Percentiles rank a stretch among this genome's conserved stretches.
phyloP scores from a whole-genome alignment of 2,797 vertebrate species.

The Octomys mimax region DNA sequence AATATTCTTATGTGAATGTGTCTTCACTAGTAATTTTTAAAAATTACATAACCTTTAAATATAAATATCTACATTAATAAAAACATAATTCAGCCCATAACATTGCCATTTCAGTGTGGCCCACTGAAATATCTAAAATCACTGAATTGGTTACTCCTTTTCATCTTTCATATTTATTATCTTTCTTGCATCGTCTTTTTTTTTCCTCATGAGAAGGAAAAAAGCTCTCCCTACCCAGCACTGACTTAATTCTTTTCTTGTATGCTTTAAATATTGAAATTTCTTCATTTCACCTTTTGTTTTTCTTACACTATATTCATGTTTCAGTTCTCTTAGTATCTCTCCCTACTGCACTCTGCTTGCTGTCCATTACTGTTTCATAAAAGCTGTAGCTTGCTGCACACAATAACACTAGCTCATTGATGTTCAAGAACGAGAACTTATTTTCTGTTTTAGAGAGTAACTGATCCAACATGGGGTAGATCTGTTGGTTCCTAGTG shows the following conservation, averaged over 20 bases:
- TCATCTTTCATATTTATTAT: background rate
- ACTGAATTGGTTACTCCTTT: background rate
- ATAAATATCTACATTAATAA: slow-evolving; percentile 9
- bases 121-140: background rate
- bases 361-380: background rate
- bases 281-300: background rate
- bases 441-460: background rate
- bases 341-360: background rate
- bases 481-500: background rate
- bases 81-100: background rate
- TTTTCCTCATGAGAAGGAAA: background rate
- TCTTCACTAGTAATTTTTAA: slow-evolving; percentile 12
- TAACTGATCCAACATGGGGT: background rate
- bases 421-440: background rate
- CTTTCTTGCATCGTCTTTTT: background rate
- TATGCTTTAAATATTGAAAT: background rate
- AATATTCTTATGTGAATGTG: background rate
- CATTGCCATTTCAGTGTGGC: too few relatives aligned
- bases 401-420: background rate
- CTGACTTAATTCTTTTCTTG: background rate
- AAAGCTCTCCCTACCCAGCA: background rate
- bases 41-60: background rate
- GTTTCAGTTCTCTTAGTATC: background rate
- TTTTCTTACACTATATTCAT: background rate
- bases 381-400: background rate